Evolutionary conservation across 2,888 invertebrate genomes (phyloP), one percentile per base, ranked within the genome.

Genomic region (Ligdia adustata): DNA sequence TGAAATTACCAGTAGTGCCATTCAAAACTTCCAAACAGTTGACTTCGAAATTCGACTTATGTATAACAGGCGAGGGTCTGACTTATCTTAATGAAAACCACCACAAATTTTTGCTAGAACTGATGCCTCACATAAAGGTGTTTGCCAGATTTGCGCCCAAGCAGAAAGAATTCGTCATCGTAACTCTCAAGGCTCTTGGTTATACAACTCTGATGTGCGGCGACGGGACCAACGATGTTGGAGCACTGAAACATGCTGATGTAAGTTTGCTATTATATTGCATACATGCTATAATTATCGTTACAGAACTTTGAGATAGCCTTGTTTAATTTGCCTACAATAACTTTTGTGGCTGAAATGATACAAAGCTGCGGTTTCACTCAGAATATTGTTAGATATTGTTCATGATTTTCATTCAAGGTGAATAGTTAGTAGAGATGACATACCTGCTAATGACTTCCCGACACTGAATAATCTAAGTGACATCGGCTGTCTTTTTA

Each of bases 171-270:
- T 95, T 94, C 72, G 96, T 99, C 1, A 95, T 99, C 28, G 96
- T 97, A 4, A 94, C 95, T 2, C 84, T 99, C 39, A 99, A 98
- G 76, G 92, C 93, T 16, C 87, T 96, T 6, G 99, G 99, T 2
- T 97, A 93, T 71, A 93, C 93, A 2, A 98, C 99, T 0, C 91
- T 99, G 1, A 99, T 99, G 99, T 99, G 99, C 75, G 99, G 99
- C 1, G 99, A 99, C 88, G 99, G 99, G 41, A 99, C 99, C 1
- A 99, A 99, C 79, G 99, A 99, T 86, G 99, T 99, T 6, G 99
- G 99, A 9, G 98, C 98, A 2, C 88, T 99, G 35, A 99, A 99
- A 85, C 99, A 99, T 85, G 98, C 99, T 18, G 95, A 99, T 85
- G 98, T 97, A 70, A 95, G 95, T 92, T 55, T 51, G 7, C 6